Evolutionary conservation across 2,113 vertebrate genomes (phyloP).

Genomic region (Cygnus buccinator): DNA sequence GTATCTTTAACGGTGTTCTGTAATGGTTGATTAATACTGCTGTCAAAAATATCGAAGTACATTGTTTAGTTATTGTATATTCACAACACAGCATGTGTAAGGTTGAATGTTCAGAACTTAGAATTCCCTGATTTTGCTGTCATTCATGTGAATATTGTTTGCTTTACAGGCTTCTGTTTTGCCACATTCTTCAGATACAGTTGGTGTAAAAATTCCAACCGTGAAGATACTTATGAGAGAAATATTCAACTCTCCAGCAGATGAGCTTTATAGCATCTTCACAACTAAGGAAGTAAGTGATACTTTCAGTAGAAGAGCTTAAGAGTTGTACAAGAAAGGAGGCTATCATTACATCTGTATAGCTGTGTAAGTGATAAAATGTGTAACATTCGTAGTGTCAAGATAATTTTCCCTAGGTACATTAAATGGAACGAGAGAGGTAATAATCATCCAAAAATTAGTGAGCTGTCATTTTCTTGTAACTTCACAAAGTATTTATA

Average conservation of each 20-base stretch:
- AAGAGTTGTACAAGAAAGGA: neutral
- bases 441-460: neutral
- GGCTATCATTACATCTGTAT: neutral
- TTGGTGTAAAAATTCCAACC: constrained; percentile 75
- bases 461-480: neutral
- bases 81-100: neutral
- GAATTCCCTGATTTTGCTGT: accelerated
- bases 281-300: constrained; percentile 68
- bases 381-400: neutral
- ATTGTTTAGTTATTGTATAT: accelerated
- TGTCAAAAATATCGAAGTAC: neutral
- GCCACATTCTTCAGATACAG: neutral
- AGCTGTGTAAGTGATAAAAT: neutral
- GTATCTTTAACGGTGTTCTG: accelerated
- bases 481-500: neutral
- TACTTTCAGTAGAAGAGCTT: neutral
- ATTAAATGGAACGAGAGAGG: neutral
- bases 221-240: constrained; percentile 68
- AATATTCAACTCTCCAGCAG: constrained; percentile 53
- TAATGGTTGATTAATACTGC: accelerated
- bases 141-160: accelerated
- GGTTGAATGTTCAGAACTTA: neutral
- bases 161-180: constrained; percentile 40
- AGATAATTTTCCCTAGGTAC: too few relatives aligned
- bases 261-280: constrained; percentile 71